Conservation (phyloP, 2,113 vertebrate genomes). For the Miniopterus natalensis region DNA sequence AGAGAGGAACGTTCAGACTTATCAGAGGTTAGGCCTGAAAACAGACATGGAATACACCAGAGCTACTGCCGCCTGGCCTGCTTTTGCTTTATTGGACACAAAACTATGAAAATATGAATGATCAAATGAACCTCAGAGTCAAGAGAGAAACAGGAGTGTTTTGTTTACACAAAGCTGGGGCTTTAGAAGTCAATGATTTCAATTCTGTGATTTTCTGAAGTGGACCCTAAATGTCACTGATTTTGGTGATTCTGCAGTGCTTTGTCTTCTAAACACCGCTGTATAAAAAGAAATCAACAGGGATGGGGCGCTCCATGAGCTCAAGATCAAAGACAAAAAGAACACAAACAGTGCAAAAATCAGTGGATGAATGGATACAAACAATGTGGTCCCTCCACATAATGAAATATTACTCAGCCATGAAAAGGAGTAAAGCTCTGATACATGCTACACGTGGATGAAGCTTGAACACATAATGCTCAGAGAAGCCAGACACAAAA, state of each 20-base stretch:
- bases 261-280: not conserved
- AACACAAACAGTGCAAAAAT: not conserved
- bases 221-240: not conserved
- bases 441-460: rapidly evolving
- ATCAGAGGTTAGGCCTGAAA: not conserved
- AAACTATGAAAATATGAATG: not conserved
- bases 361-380: not conserved
- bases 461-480: rapidly evolving
- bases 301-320: not conserved
- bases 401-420: rapidly evolving
- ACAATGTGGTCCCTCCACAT: no score
- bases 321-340: not conserved
- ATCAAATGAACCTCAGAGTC: no score
- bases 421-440: not conserved
- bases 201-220: not conserved
- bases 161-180: not conserved
- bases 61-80: rapidly evolving
- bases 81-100: no score
- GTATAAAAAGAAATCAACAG: not conserved
- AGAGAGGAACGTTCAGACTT: slow-evolving; percentile 11
- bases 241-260: not conserved
- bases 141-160: not conserved
- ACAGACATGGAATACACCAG: not conserved
- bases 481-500: not conserved
- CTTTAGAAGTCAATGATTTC: rapidly evolving